phyloP scores from a whole-genome alignment of 2,888 invertebrate genomes.

The Amphipoea lucens region DNA sequence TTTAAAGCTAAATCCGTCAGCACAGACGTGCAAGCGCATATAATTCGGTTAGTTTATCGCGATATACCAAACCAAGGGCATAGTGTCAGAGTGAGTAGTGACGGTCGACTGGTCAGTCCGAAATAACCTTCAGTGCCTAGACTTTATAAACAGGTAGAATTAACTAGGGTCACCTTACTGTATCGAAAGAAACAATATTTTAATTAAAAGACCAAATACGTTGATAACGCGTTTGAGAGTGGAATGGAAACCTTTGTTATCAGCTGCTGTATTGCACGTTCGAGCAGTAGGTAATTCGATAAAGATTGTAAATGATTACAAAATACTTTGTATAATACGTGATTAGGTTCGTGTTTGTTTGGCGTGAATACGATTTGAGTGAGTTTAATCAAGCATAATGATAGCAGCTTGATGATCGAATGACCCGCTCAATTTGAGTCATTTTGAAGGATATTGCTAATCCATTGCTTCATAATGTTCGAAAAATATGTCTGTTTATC shows the following conservation, averaged over 20 bases:
- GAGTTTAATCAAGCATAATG: not conserved
- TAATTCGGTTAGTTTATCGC: slow-evolving; percentile 49
- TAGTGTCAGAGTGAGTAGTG: slow-evolving; percentile 52
- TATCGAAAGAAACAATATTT: slow-evolving; percentile 51
- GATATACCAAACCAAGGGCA: slow-evolving; percentile 61
- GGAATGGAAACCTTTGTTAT: slow-evolving; percentile 31
- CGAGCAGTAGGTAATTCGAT: slow-evolving; percentile 25
- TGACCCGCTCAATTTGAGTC: not conserved
- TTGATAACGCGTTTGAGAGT: slow-evolving; percentile 29
- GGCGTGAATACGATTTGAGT: slow-evolving; percentile 14
- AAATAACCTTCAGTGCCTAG: slow-evolving; percentile 60
- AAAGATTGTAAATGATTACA: slow-evolving; percentile 46
- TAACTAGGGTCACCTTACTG: slow-evolving; percentile 65
- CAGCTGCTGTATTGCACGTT: slow-evolving; percentile 39
- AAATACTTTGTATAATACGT: slow-evolving; percentile 28
- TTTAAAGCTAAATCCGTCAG: slow-evolving; percentile 39
- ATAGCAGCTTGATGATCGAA: not conserved
- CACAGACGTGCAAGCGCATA: slow-evolving; percentile 41
- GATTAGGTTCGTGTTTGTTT: slow-evolving; percentile 26
- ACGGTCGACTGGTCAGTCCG: slow-evolving; percentile 41
- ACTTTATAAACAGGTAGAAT: slow-evolving; percentile 62
- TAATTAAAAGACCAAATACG: slow-evolving; percentile 41
- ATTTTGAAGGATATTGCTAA: not conserved
- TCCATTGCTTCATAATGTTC: not conserved
- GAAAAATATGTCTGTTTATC: not conserved